These are phyloP conservation scores for Sarcoramphus papa DNA, from an alignment of 2,797 vertebrate genomes.

Conservation along the genomic window DNA sequence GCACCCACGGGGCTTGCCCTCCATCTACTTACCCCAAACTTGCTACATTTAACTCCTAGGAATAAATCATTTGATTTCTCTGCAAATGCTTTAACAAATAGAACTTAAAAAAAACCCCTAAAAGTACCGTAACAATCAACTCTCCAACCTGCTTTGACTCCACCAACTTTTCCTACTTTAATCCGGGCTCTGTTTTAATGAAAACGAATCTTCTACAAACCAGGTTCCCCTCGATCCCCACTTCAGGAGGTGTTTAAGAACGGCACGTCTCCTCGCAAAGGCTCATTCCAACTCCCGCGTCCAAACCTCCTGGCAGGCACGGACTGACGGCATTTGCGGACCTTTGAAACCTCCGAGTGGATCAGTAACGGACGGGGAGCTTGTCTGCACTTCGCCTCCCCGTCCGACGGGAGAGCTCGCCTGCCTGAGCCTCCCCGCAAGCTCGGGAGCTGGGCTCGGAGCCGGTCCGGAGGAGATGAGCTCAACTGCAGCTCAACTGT, in stretches of 20 bases:
- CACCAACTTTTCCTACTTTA: not conserved
- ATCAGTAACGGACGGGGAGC: not conserved
- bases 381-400: accelerated
- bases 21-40: not conserved
- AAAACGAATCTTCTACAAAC: accelerated
- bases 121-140: accelerated
- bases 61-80: not conserved
- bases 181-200: accelerated
- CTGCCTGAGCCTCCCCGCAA: accelerated
- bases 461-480: no score
- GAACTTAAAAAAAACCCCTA: not conserved
- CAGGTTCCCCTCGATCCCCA: not conserved
- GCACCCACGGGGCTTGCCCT: not conserved
- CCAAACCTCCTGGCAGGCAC: not conserved
- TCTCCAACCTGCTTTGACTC: not conserved
- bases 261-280: accelerated
- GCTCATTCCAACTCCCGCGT: not conserved
- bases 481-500: not conserved
- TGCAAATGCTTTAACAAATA: not conserved
- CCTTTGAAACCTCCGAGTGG: not conserved
- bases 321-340: accelerated
- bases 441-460: accelerated
- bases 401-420: accelerated
- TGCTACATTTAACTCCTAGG: accelerated
- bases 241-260: no score